Conservation (phyloP, 1,140 invertebrate species). For the Telenomus remus region DNA sequence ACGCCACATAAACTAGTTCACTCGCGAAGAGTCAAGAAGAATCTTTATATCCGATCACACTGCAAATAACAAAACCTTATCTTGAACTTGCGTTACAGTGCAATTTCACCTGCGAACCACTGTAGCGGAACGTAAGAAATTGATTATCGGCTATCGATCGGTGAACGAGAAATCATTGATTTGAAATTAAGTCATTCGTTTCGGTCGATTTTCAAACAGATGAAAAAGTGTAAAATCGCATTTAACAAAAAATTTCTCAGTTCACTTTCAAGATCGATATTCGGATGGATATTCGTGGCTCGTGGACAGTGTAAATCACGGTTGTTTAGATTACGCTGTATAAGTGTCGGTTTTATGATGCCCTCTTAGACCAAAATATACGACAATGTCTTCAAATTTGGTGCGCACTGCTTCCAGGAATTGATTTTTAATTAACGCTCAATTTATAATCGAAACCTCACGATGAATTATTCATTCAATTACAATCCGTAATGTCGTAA, state of each 20-base stretch:
- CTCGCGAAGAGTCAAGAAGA: slow-evolving; percentile 47
- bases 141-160: too few relatives aligned
- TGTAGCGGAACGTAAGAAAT: slow-evolving; percentile 28
- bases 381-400: too few relatives aligned
- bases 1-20: slow-evolving; percentile 24
- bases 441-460: slow-evolving; percentile 2
- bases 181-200: slow-evolving; percentile 53
- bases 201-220: too few relatives aligned
- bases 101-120: slow-evolving; percentile 50
- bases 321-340: slow-evolving; percentile 68
- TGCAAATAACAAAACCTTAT: slow-evolving; percentile 55
- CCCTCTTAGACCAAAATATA: slow-evolving; percentile 60
- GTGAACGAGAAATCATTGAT: slow-evolving; percentile 30
- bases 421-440: slow-evolving; percentile 33
- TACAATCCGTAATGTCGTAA: too few relatives aligned
- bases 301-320: slow-evolving; percentile 70
- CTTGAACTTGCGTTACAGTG: slow-evolving; percentile 24
- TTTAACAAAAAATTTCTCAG: too few relatives aligned
- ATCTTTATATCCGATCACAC: slow-evolving; percentile 45
- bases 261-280: too few relatives aligned
- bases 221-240: too few relatives aligned
- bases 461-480: too few relatives aligned
- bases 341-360: slow-evolving; percentile 70
- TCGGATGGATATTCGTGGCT: slow-evolving; percentile 43
- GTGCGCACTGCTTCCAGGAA: slow-evolving; percentile 13